phyloP scores from a whole-genome alignment of 2,888 invertebrate species.

The Terebella lapidaria region DNA sequence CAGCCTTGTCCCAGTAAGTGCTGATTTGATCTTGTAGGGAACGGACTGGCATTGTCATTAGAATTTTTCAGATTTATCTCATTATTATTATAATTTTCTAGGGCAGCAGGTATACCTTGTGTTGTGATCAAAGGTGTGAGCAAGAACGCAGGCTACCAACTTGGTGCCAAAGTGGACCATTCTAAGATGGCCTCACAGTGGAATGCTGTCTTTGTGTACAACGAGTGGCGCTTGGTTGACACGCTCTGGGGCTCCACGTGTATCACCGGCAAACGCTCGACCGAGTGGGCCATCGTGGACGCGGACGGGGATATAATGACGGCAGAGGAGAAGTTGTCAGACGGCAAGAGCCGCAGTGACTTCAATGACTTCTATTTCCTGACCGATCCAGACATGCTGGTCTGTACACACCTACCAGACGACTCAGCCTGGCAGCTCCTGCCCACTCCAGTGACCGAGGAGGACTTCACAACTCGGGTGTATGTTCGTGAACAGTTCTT shows the following conservation, averaged over 20 bases:
- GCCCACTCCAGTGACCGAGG: slow-evolving; percentile 29
- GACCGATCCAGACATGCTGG: slow-evolving; percentile 42
- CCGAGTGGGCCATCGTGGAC: slow-evolving; percentile 43
- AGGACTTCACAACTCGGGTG: slow-evolving; percentile 38
- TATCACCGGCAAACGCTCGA: slow-evolving; percentile 37
- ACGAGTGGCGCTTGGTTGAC: slow-evolving; percentile 46
- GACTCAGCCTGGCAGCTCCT: slow-evolving; percentile 45
- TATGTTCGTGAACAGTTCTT: slow-evolving; percentile 46
- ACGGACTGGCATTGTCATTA: not conserved
- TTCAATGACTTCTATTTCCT: slow-evolving; percentile 50
- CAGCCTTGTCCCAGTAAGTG: slow-evolving; percentile 24
- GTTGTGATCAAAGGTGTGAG: slow-evolving; percentile 46
- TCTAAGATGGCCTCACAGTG: slow-evolving; percentile 45
- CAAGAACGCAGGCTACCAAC: slow-evolving; percentile 48
- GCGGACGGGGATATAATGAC: slow-evolving; percentile 33
- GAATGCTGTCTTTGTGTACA: slow-evolving; percentile 45
- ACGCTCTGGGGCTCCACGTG: slow-evolving; percentile 49
- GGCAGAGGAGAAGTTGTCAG: slow-evolving; percentile 24
- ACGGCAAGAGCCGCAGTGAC: slow-evolving; percentile 41
- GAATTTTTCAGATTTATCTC: not conserved
- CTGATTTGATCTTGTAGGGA: not conserved
- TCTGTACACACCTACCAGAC: slow-evolving; percentile 47
- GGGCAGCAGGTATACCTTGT: slow-evolving; percentile 44
- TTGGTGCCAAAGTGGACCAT: slow-evolving; percentile 35
- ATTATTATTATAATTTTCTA: slow-evolving; percentile 20